phyloP scores from a whole-genome alignment of 2,797 vertebrate genomes.

The Atherinosoma microstoma region DNA sequence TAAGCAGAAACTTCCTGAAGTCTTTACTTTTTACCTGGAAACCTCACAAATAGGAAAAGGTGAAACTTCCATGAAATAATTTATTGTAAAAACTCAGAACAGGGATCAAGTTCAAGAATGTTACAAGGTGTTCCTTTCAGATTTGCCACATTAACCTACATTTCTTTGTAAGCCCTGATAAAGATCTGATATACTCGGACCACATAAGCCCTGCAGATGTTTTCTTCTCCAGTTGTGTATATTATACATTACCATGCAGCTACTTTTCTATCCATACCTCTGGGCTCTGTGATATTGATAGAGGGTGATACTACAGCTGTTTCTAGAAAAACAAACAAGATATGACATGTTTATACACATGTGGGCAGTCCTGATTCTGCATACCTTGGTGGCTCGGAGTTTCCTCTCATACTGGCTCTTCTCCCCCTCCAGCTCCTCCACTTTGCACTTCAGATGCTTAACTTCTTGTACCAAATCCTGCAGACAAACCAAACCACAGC shows the following conservation, averaged over 20 bases:
- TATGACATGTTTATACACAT: not conserved
- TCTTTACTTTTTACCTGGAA: not conserved
- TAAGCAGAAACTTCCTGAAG: not conserved
- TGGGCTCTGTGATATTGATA: not conserved
- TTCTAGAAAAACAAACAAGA: not conserved
- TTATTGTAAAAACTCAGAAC: not conserved
- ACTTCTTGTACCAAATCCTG: constrained; percentile 92
- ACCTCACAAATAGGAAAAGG: not conserved
- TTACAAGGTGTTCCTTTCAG: not conserved
- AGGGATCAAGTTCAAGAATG: not conserved
- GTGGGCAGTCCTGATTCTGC: not conserved
- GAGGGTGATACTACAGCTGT: not conserved
- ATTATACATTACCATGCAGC: not conserved
- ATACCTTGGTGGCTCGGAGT: constrained; percentile 94
- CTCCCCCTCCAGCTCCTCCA: constrained; percentile 94
- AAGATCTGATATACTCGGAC: constrained; percentile 4
- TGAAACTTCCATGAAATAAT: not conserved
- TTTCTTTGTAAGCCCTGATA: not conserved
- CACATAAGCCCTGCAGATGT: constrained; percentile 4
- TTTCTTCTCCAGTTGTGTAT: not conserved
- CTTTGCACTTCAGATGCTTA: constrained; percentile 89
- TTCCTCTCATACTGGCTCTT: constrained; percentile 93
- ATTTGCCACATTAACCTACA: not conserved
- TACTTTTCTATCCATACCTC: constrained; percentile 1
- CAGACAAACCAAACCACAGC: constrained; percentile 28